Percentiles rank a stretch among this genome's conserved stretches.
Evolutionary conservation across 1,140 invertebrate species (phyloP).

Genomic region (Drosophila trapezifrons): DNA sequence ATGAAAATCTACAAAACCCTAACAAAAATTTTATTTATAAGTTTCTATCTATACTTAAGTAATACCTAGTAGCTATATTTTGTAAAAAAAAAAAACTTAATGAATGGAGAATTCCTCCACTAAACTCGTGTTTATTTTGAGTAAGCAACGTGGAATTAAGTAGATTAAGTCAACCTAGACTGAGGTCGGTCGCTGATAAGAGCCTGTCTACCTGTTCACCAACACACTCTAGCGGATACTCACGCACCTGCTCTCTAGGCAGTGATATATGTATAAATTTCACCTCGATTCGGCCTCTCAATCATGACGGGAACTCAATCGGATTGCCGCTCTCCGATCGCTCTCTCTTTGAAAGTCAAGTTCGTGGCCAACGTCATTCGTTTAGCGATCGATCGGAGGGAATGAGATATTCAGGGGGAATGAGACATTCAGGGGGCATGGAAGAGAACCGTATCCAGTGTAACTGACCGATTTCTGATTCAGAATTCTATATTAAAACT

Average conservation of each 20-base stretch:
- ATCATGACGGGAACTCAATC: constrained; percentile 20
- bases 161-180: constrained; percentile 28
- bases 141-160: constrained; percentile 25
- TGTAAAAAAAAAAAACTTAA: background rate
- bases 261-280: constrained; percentile 19
- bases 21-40: background rate
- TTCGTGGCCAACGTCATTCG: constrained; percentile 43
- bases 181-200: constrained; percentile 19
- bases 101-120: background rate
- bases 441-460: background rate
- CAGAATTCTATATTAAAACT: constrained; percentile 13
- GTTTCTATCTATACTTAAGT: background rate
- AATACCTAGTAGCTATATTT: background rate
- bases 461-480: constrained; percentile 2
- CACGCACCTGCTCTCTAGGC: constrained; percentile 13
- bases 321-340: background rate
- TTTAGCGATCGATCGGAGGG: constrained; percentile 5
- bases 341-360: constrained; percentile 18
- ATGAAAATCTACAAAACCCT: background rate
- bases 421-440: background rate
- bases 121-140: constrained; percentile 12
- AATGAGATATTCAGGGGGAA: background rate
- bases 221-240: constrained; percentile 7
- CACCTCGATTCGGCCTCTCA: constrained; percentile 19
- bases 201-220: constrained; percentile 21